phyloP scores from a whole-genome alignment of 2,797 vertebrate genomes.

The Gorsachius magnificus region DNA sequence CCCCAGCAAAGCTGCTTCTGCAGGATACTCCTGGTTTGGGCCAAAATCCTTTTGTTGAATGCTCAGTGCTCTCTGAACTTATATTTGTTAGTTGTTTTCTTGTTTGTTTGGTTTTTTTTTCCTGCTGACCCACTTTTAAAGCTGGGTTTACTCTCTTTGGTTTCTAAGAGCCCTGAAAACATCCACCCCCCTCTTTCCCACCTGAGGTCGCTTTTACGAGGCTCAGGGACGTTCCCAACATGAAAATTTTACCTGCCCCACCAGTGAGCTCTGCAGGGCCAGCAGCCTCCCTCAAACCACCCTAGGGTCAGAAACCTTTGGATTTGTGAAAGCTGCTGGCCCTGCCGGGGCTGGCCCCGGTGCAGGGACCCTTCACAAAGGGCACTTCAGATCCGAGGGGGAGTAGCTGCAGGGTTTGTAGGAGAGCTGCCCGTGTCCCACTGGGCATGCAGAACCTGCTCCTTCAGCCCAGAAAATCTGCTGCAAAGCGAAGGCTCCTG shows the following conservation, averaged over 20 bases:
- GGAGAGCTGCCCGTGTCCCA: neutral
- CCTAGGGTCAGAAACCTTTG: neutral
- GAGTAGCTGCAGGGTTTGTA: neutral
- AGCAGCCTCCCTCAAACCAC: neutral
- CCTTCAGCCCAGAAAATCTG: accelerated
- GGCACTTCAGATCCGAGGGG: accelerated
- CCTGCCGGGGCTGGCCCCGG: neutral
- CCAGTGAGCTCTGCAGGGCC: neutral
- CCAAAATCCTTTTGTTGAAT: neutral
- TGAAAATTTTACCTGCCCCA: neutral
- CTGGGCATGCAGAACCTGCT: too few relatives aligned
- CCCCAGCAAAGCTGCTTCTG: neutral
- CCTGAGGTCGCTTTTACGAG: accelerated
- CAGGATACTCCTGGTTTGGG: neutral
- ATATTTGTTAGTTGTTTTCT: accelerated
- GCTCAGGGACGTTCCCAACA: neutral
- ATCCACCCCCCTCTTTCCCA: accelerated
- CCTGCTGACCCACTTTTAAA: neutral
- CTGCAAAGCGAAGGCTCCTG: neutral
- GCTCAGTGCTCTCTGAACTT: neutral
- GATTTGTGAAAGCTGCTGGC: neutral
- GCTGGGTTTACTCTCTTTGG: neutral
- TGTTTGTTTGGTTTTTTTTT: too few relatives aligned
- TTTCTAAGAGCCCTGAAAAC: neutral
- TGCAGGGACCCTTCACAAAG: neutral